Conservation (phyloP, 2,888 invertebrate species). For the Hypercompe scribonia region DNA sequence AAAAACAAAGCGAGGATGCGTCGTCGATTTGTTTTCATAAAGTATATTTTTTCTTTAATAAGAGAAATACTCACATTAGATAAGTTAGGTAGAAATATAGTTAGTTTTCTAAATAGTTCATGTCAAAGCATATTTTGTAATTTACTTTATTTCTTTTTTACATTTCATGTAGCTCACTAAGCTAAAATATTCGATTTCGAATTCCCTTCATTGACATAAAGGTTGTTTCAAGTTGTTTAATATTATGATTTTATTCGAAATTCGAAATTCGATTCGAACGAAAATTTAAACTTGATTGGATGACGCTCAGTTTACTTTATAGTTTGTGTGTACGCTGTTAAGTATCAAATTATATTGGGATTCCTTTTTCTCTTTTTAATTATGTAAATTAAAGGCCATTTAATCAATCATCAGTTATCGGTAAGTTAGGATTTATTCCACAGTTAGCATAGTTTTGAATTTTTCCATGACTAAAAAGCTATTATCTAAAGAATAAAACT, state of each 20-base stretch:
- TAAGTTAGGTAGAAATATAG: no score
- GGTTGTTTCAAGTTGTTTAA: background rate
- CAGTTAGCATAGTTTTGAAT: no score
- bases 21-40: no score
- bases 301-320: background rate
- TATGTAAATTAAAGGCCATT: background rate
- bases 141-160: no score
- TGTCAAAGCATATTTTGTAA: no score
- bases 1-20: no score
- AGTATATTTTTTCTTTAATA: no score
- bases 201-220: background rate
- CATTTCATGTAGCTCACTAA: background rate
- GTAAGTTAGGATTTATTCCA: no score
- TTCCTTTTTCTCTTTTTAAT: background rate
- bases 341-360: background rate
- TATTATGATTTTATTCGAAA: constrained; percentile 1
- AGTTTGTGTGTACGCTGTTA: background rate
- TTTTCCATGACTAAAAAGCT: no score
- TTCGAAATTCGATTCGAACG: background rate
- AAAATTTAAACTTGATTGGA: background rate
- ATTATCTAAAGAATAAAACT: no score
- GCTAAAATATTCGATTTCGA: background rate
- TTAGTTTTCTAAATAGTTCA: no score
- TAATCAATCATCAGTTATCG: background rate
- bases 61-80: no score